Conservation (phyloP, 2,888 invertebrate species). For the Plebejus anna region DNA sequence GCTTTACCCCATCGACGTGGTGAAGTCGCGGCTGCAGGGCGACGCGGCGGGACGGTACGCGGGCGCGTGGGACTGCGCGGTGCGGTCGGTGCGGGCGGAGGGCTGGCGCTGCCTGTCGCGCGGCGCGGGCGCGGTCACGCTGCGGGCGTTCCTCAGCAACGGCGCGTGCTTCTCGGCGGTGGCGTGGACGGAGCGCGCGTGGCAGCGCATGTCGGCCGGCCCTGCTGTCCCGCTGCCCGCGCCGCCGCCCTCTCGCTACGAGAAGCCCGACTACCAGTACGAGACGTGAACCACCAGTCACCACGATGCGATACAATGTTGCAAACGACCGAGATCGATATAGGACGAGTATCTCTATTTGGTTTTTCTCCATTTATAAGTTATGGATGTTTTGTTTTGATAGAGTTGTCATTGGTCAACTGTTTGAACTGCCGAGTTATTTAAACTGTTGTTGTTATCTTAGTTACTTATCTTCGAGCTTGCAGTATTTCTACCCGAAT, state of each 20-base stretch:
- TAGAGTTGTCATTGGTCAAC: background rate
- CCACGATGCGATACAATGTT: background rate
- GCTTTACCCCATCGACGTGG: conserved; percentile 93
- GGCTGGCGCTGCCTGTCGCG: conserved; percentile 86
- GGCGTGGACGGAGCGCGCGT: conserved; percentile 85
- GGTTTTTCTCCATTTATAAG: background rate
- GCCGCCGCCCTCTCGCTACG: conserved; percentile 52
- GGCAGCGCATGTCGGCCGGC: conserved; percentile 56
- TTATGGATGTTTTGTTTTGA: background rate
- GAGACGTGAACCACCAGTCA: conserved; percentile 46
- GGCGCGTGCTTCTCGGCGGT: conserved; percentile 95
- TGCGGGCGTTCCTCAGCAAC: conserved; percentile 95
- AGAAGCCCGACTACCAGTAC: conserved; percentile 56
- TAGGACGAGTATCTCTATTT: background rate
- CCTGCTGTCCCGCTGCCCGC: conserved; percentile 36
- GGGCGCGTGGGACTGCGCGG: conserved; percentile 86
- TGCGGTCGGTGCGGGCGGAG: conserved; percentile 83
- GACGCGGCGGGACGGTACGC: conserved; percentile 83
- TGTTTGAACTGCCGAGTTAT: background rate
- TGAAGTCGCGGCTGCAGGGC: conserved; percentile 93
- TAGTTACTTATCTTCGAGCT: background rate
- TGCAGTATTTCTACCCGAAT: conserved; percentile 22
- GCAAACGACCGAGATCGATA: background rate
- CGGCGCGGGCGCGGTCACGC: conserved; percentile 87
- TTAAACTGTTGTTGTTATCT: background rate